A percentile compares a stretch with the other conserved stretches of the same genome.
phyloP scores from a whole-genome alignment of 2,113 vertebrate genomes.

The Macquaria australasica region DNA sequence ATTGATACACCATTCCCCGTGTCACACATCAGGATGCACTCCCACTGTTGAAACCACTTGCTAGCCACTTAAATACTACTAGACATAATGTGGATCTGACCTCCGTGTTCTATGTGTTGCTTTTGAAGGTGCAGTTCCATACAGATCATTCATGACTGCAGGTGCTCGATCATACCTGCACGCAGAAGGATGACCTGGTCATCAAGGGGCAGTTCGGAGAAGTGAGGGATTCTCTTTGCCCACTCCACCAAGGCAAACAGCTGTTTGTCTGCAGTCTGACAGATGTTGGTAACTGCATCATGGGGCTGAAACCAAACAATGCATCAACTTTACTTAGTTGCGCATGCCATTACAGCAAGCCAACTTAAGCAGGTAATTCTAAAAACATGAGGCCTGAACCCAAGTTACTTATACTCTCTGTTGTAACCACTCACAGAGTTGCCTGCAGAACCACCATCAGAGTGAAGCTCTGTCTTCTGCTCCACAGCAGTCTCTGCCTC shows the following conservation, averaged over 20 bases:
- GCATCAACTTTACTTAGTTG: neutral
- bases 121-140: neutral
- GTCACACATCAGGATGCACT: neutral
- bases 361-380: neutral
- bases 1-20: neutral
- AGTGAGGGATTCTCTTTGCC: slow-evolving; percentile 98
- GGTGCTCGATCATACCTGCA: slow-evolving; percentile 85
- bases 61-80: neutral
- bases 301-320: slow-evolving; percentile 87
- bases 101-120: neutral
- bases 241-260: slow-evolving; percentile 98
- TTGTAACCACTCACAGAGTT: slow-evolving; percentile 86
- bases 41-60: neutral
- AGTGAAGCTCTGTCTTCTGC: slow-evolving; percentile 90
- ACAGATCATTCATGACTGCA: neutral
- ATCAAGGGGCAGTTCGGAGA: slow-evolving; percentile 95
- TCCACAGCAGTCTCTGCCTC: slow-evolving; percentile 93
- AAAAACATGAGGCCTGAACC: neutral
- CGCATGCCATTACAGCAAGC: neutral
- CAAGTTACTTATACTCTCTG: too few species aligned
- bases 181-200: slow-evolving; percentile 98
- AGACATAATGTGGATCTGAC: neutral
- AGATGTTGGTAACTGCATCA: slow-evolving; percentile 98
- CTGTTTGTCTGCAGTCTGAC: slow-evolving; percentile 98
- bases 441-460: slow-evolving; percentile 87